Evolutionary conservation across 2,797 vertebrate species (phyloP).

Genomic region (Myripristis murdjan): DNA sequence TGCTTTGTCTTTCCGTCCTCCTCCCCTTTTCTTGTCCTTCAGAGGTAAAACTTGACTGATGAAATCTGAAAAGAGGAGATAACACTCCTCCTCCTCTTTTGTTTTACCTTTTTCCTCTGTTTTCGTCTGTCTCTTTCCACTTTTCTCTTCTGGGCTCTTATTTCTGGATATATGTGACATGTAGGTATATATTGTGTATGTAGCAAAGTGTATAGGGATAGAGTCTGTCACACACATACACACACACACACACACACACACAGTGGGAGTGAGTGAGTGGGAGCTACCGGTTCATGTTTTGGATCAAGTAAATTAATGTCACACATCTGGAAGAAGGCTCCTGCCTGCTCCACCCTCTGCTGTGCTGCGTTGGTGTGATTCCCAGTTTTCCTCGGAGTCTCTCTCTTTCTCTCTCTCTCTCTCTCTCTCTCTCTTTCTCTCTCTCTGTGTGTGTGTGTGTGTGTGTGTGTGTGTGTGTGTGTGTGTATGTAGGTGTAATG

Average conservation of each 20-base stretch:
- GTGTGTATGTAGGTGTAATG: conserved; percentile 76
- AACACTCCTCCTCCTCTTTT: background rate
- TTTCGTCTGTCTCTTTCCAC: background rate
- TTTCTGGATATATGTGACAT: background rate
- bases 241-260: conserved; percentile 32
- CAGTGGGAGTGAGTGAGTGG: conserved; percentile 77
- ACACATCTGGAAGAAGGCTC: conserved; percentile 85
- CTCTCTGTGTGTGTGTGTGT: conserved; percentile 31
- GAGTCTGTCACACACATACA: conserved; percentile 17
- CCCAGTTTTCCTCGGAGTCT: conserved; percentile 76
- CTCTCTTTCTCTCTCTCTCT: too few species aligned
- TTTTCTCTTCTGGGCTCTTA: too few species aligned
- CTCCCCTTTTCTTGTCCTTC: conserved; percentile 30
- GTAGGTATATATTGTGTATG: conserved; percentile 39
- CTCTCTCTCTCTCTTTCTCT: too few species aligned
- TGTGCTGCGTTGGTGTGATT: conserved; percentile 85
- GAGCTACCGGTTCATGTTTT: conserved; percentile 86
- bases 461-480: conserved; percentile 40
- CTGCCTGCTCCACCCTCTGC: conserved; percentile 82
- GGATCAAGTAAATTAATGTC: conserved; percentile 84
- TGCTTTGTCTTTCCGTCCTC: background rate
- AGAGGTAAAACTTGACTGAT: background rate
- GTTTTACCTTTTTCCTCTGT: background rate
- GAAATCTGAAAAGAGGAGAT: background rate
- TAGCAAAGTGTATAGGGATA: background rate